Conservation (phyloP, 30 jellyfish, hydroid and myxozoan genomes). For the Clytia hemisphaerica region DNA sequence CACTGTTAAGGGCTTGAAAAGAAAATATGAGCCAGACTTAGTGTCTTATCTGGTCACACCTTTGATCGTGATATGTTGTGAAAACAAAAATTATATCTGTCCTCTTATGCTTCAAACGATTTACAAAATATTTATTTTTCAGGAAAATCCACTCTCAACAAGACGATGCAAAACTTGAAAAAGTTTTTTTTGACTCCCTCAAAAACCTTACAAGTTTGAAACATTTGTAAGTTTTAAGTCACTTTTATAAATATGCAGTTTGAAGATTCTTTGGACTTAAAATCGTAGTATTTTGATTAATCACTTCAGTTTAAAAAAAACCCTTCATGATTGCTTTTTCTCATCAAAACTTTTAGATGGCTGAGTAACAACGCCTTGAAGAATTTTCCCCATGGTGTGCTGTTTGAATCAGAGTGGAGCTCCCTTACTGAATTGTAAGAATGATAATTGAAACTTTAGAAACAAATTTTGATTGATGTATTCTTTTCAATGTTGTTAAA, state of each 20-base stretch:
- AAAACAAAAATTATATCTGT: too few species aligned
- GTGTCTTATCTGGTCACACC: too few species aligned
- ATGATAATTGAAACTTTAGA: too few species aligned
- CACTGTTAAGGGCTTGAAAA: too few species aligned
- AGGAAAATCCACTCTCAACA: conserved; percentile 58
- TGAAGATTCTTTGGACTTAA: too few species aligned
- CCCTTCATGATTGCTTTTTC: not conserved
- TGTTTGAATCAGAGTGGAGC: conserved; percentile 44
- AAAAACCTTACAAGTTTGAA: conserved; percentile 42
- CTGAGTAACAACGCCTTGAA: conserved; percentile 47
- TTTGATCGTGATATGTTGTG: too few species aligned
- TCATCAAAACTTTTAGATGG: conserved; percentile 76
- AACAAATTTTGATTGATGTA: too few species aligned
- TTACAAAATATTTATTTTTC: too few species aligned
- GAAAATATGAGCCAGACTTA: too few species aligned
- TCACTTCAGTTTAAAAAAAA: not conserved
- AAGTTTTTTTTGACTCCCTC: conserved; percentile 40
- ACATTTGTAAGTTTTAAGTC: conserved; percentile 50
- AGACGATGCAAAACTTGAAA: conserved; percentile 22
- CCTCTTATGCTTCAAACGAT: too few species aligned
- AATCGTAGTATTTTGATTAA: not conserved
- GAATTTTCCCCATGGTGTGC: conserved; percentile 48
- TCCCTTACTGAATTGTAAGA: conserved; percentile 48
- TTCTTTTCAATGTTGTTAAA: too few species aligned
- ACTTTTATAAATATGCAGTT: too few species aligned